These are phyloP conservation scores for Rhinella marina DNA, from an alignment of 2,797 vertebrate genomes.

Conservation along the genomic window DNA sequence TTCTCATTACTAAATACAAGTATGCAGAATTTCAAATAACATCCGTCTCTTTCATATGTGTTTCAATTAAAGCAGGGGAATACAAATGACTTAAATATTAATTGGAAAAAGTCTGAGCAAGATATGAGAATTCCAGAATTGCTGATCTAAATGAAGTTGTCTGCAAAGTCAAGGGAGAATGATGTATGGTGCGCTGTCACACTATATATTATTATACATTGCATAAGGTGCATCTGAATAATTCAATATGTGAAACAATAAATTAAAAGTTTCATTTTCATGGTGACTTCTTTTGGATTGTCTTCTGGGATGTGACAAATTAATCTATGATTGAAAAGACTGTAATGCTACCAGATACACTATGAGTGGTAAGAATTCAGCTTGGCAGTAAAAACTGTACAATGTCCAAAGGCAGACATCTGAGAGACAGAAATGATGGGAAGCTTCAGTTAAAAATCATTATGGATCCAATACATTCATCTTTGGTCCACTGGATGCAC, in stretches of 20 bases:
- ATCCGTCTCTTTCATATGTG: constrained; percentile 49
- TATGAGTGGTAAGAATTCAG: not conserved
- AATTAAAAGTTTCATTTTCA: constrained; percentile 52
- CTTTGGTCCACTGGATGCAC: not conserved
- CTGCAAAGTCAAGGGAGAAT: constrained; percentile 26
- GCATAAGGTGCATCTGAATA: not conserved
- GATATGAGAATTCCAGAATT: constrained; percentile 12
- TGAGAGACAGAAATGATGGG: not conserved
- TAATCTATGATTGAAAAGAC: not conserved
- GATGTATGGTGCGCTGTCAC: constrained; percentile 31
- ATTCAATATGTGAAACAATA: constrained; percentile 46
- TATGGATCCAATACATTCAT: not conserved
- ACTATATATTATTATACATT: constrained; percentile 23
- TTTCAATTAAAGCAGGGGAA: constrained; percentile 46
- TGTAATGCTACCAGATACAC: not conserved
- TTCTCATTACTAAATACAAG: constrained; percentile 55
- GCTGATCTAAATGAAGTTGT: constrained; percentile 25
- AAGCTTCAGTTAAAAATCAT: not conserved
- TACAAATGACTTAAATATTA: constrained; percentile 53
- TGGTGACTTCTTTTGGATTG: not conserved
- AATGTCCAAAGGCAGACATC: not conserved
- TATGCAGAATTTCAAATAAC: constrained; percentile 48
- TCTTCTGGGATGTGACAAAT: not conserved
- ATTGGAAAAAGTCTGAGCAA: constrained; percentile 40
- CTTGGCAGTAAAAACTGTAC: not conserved